Base-by-base conservation (phyloP, 2,113 vertebrate genomes). In the Talpa occidentalis region DNA sequence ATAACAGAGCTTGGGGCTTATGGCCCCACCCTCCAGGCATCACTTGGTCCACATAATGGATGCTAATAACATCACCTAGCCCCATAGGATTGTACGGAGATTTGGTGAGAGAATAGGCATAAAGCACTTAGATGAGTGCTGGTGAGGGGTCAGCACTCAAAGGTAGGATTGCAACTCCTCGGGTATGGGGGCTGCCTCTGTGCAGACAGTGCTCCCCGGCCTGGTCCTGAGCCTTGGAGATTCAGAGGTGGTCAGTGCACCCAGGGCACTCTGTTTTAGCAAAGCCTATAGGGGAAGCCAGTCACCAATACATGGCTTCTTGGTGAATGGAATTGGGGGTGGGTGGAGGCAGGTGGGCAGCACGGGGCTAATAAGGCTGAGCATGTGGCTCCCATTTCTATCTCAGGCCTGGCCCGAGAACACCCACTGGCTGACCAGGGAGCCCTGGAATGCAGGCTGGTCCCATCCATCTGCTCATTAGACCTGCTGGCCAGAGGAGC, bases 101-200 rank as follows among this genome's bases (percentile, higher is more conserved):
- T 52, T 32, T 42, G 37, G 35, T 8, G 11, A 92, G 56, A 73
- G 47, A 79, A 69, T 15, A n/a, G 21, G 37, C 67, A 47, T n/a
- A 15, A 73, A 67, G n/a, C 28, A 22, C n/a, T 78, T 26, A 9
- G 66, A 3, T 37, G 2, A 22, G 73, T 14, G 35, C 59, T 21
- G n/a, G 10, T 1, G 3, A 54, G 5, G 4, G 35, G 47, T 79
- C 49, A 60, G 70, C 0, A 1, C 40, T 73, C 47, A 10, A 2
- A 10, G 60, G n/a, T 26, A 35, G 24, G 19, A 10, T 1, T 5
- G 47, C 49, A 52, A 37, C 56, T 56, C 40, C 24, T 77, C 24
- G 1, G 44, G 35, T 42, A 0, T 2, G 12, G 15, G 35, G 22
- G 4, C 0, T 6, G 70, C 76, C 44, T 54, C 2, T 0, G 19